Percentiles rank a stretch among this genome's conserved stretches.
Evolutionary conservation across 2,113 vertebrate species (phyloP).

Genomic region (Vulpes ferrilata): DNA sequence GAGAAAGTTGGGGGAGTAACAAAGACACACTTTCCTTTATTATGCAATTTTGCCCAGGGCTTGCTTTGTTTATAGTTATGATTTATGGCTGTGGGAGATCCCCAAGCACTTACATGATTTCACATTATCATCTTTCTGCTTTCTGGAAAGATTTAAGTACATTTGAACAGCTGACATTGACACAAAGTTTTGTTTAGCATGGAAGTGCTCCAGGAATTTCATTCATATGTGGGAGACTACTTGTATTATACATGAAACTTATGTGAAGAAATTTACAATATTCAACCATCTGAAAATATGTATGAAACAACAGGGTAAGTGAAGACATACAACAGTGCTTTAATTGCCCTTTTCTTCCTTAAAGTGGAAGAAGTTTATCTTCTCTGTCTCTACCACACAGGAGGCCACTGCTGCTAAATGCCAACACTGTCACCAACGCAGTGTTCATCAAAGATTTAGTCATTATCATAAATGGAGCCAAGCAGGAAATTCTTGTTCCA

Average conservation of each 20-base stretch:
- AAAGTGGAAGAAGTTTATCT: background rate
- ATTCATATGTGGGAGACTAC: conserved; percentile 43
- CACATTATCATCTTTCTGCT: conserved; percentile 64
- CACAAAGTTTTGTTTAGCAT: conserved; percentile 71
- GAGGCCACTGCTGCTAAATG: background rate
- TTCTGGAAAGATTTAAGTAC: conserved; percentile 75
- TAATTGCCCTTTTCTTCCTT: background rate
- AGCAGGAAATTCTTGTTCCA: background rate
- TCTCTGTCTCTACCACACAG: background rate
- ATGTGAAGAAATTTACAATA: conserved; percentile 55
- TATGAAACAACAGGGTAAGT: background rate
- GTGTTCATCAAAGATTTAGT: background rate
- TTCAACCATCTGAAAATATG: conserved; percentile 41
- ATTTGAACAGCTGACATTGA: conserved; percentile 64
- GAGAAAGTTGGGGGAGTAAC: background rate
- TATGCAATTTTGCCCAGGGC: conserved; percentile 27
- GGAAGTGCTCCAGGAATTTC: conserved; percentile 66
- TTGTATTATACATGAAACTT: conserved; percentile 44
- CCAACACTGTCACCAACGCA: background rate
- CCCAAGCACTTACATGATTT: conserved; percentile 67
- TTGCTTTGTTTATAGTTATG: conserved; percentile 58
- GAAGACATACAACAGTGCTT: background rate
- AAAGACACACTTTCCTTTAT: background rate
- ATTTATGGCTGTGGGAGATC: conserved; percentile 70
- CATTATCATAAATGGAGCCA: background rate